Base-by-base conservation (phyloP, 2,113 vertebrate species). In the Caracal caracal region DNA sequence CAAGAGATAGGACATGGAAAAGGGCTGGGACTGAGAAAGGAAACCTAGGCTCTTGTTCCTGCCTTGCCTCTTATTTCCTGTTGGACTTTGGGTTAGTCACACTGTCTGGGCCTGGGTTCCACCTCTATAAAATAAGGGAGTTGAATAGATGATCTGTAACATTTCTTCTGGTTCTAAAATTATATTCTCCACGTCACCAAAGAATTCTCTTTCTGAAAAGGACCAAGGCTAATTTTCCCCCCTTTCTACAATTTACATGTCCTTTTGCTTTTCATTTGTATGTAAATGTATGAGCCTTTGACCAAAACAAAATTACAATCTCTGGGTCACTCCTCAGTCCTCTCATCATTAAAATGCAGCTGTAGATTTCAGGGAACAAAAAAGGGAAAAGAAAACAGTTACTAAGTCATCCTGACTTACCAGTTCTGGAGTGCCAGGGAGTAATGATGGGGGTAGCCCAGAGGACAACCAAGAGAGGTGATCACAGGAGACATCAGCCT, bases 281-380 rank as follows among this genome's bases (percentile, higher is more conserved):
- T 96, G 90, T 94, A 96, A 96, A 97, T 96, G 53, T 75, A 93
- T 93, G 79, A 97, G 79, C 26, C 85, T 98, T 94, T 96, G 90
- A 96, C 95, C 88, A 94, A 96, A 97, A 96, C 66, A 96, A 95
- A 95, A 97, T 96, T 76, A 96, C 28, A 70, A 94, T 83, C 87
- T 94, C 73, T 96, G 33, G 79, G 87, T 96, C 83, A 84, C 47
- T 90, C 43, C 76, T 87, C 73, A 80, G 63, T 19, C 66, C 49
- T 96, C 43, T 95, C 49, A 35, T 97, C 49, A 93, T 96, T 88
- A 97, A 96, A 94, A 90, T 82, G 51, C 53, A 96, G 53, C 33
- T 35, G 30, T 49, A 87, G 80, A 92, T 95, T 94, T 92, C 93
- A 65, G 43, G 11, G 16, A 80, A 93, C 87, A 35, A 79, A 93